Base-by-base conservation (phyloP, 2,888 invertebrate species). In the Acanthosepion lycidas region DNA sequence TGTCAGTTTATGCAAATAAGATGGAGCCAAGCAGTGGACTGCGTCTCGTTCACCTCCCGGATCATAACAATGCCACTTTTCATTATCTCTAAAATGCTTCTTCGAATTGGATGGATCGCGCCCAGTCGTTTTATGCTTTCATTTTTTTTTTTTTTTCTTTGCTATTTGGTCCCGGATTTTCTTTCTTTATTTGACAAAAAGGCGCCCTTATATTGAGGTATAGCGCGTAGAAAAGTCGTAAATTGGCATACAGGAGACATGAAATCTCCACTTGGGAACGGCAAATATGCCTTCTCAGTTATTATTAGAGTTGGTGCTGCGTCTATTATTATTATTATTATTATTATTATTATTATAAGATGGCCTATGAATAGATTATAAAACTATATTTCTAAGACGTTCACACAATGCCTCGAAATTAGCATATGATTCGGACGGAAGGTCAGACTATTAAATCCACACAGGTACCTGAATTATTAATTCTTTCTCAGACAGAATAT, bases 131-230 rank as follows among this genome's bases (percentile, higher is more conserved):
- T 78, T 78, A 78, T 78, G 78, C 78, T 33, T n/a, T n/a, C n/a
- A 2, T 33, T n/a, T 15, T 3, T n/a, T 28, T 78, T n/a, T 78
- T 26, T 28, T 78, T n/a, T 33, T 33, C 12, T 15, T 78, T 5
- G 12, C 9, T 78, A 33, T 78, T 78, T n/a, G n/a, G 9, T 12
- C 78, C 78, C 15, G n/a, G 12, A 8, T n/a, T n/a, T n/a, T n/a
- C n/a, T n/a, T 78, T 78, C 59, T 59, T n/a, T 78, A 78, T 78
- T 78, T 78, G n/a, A 78, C n/a, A n/a, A 78, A 78, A n/a, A 78
- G n/a, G 15, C n/a, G n/a, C 78, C n/a, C 78, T n/a, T 78, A 78
- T 78, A n/a, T 42, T 78, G n/a, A 78, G 78, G n/a, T 78, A 33
- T 78, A 78, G 18, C 15, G 78, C n/a, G 78, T 78, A 33, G 78